These are phyloP conservation scores for Sebastes glaucus DNA, from an alignment of 2,797 vertebrate genomes.

Conservation along the genomic window DNA sequence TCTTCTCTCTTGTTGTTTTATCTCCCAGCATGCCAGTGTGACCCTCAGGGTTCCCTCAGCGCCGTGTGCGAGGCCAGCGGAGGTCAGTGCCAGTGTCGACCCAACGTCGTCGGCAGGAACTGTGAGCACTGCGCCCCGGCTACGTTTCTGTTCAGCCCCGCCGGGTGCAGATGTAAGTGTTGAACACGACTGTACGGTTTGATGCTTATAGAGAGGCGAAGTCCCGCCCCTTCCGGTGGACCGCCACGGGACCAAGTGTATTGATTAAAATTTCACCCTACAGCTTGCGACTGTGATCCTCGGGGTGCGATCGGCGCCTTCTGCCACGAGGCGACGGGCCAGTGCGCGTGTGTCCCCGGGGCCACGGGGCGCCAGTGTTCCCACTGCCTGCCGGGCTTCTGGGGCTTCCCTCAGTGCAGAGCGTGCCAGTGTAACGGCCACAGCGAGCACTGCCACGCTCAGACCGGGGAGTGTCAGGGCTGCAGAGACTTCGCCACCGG, in stretches of 20 bases:
- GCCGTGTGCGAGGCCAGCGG: slow-evolving; percentile 88
- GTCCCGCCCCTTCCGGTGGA: too few relatives aligned
- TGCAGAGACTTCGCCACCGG: slow-evolving; percentile 91
- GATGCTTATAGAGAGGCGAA: too few relatives aligned
- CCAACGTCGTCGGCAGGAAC: slow-evolving; percentile 89
- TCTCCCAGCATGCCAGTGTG: slow-evolving; percentile 90
- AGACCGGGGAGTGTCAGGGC: slow-evolving; percentile 90
- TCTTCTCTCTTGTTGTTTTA: not conserved
- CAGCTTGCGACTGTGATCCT: slow-evolving; percentile 90
- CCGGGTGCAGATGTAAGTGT: slow-evolving; percentile 90
- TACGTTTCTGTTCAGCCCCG: slow-evolving; percentile 89
- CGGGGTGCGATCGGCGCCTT: slow-evolving; percentile 86
- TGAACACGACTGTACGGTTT: accelerated
- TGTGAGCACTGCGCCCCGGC: slow-evolving; percentile 90
- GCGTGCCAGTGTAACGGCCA: slow-evolving; percentile 94
- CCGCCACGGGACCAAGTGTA: not conserved
- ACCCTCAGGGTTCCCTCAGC: slow-evolving; percentile 92
- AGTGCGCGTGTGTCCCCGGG: slow-evolving; percentile 89
- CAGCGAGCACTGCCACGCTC: slow-evolving; percentile 86
- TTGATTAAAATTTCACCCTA: not conserved
- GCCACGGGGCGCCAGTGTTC: slow-evolving; percentile 89
- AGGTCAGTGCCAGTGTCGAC: slow-evolving; percentile 93
- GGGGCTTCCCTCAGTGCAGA: slow-evolving; percentile 94
- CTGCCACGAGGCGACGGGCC: slow-evolving; percentile 88
- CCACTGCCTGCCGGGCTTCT: slow-evolving; percentile 89